Evolutionary conservation across 2,797 vertebrate genomes (phyloP).

Genomic region (Prionace glauca): DNA sequence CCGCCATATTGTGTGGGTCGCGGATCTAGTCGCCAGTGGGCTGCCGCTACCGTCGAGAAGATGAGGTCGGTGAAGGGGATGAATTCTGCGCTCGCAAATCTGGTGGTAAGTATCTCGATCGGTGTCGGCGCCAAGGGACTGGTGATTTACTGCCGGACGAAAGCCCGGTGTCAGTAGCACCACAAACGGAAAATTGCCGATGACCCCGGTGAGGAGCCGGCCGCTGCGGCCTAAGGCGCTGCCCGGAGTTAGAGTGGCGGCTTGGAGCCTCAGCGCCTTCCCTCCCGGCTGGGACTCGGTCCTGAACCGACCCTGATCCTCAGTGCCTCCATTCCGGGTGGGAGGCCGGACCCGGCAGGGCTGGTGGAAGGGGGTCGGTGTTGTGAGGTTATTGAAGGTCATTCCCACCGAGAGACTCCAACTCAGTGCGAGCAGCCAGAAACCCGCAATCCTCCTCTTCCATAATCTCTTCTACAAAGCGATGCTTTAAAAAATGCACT

Average conservation of each 20-base stretch:
- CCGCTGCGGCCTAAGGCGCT: background rate
- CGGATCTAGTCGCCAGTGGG: background rate
- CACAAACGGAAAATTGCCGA: background rate
- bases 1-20: background rate
- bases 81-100: background rate
- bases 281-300: background rate
- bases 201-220: background rate
- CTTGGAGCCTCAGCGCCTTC: background rate
- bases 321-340: background rate
- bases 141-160: background rate
- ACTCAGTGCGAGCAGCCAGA: background rate
- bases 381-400: background rate
- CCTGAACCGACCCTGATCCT: background rate
- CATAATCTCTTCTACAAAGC: background rate
- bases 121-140: background rate
- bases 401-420: background rate
- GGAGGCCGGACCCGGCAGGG: background rate
- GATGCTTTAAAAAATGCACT: background rate
- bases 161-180: background rate
- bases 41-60: background rate
- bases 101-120: background rate
- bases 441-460: background rate
- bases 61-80: conserved; percentile 19
- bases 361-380: background rate
- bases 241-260: too few species aligned